Conservation (phyloP, 1,140 invertebrate species). For the Brachionus calyciflorus region DNA sequence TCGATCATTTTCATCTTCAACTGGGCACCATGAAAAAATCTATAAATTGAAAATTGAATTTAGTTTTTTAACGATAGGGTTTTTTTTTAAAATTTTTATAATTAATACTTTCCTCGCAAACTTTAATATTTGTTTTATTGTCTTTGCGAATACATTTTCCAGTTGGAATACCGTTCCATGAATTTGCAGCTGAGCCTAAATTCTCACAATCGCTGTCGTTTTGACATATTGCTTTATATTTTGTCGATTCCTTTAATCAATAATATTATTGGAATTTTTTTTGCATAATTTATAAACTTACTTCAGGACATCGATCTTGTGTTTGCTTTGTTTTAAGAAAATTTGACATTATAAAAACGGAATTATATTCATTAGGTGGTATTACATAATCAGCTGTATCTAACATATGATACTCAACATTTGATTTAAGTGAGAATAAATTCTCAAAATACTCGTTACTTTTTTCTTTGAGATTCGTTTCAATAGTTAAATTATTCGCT, state of each 20-base stretch:
- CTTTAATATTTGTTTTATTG: neutral
- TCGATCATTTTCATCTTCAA: constrained; percentile 14
- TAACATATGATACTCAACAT: neutral
- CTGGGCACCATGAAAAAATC: constrained; percentile 38
- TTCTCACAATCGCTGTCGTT: constrained; percentile 8
- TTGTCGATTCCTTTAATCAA: neutral
- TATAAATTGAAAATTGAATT: neutral
- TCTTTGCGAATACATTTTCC: constrained; percentile 16
- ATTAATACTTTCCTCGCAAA: constrained; percentile 22
- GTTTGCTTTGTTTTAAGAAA: constrained; percentile 63
- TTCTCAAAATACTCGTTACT: neutral
- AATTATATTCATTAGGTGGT: constrained; percentile 64
- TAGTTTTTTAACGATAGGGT: neutral
- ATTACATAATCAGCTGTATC: constrained; percentile 61
- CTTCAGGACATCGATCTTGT: constrained; percentile 61
- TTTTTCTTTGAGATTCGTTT: neutral
- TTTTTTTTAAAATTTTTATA: no score
- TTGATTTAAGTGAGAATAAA: neutral
- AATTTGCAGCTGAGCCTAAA: constrained; percentile 24
- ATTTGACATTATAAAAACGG: constrained; percentile 66
- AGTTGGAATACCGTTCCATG: constrained; percentile 43
- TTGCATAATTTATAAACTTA: neutral
- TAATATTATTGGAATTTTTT: neutral
- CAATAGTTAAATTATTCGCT: neutral
- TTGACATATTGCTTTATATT: constrained; percentile 10